Base-by-base conservation (phyloP, 2,888 invertebrate genomes). In the Ryuthela nishihirai region DNA sequence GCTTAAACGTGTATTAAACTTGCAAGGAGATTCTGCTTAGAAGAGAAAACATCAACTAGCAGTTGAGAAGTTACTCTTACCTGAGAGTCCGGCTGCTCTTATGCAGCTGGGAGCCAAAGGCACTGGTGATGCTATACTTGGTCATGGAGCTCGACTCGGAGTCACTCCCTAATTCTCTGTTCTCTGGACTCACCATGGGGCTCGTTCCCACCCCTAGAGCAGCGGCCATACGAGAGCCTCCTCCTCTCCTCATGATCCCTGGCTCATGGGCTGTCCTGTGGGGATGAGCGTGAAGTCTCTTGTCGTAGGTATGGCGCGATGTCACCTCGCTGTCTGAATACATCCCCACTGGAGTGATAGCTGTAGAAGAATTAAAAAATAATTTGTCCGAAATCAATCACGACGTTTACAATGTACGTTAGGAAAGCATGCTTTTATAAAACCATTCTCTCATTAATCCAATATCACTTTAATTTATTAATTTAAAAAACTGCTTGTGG, bases 101-200 rank as follows among this genome's bases (percentile, higher is more conserved):
- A 24, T 93, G 93, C 69, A 91, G 80, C 76, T 94, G 94, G 62
- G 94, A 94, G 70, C 94, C 94, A 77, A 92, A 91, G 73, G 92
- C 90, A 81, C 91, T 92, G 67, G 91, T 89, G 69, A 92, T 87
- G 69, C 90, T 83, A 54, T 85, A 89, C 56, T 74, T 74, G 0
- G 74, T 74, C 69, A 73, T 71, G 62, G 74, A 74, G 62, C 74
- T 74, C 3, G 72, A 72, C 63, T 75, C 75, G 6, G 75, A 74
- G 6, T 72, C 74, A 64, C 75, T 75, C 63, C 75, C 75, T 7
- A 74, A 74, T 7, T 72, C 74, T 64, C 75, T 75, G 34, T 45
- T 49, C 24, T 58, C 56, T 26, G 56, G 56, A 50, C 56, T 56
- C 29, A 56, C 50, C 36, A 56, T 23, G 38, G 59, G 48, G 38